Base-by-base conservation (phyloP, 2,113 vertebrate species). In the Hepsetus odoe region DNA sequence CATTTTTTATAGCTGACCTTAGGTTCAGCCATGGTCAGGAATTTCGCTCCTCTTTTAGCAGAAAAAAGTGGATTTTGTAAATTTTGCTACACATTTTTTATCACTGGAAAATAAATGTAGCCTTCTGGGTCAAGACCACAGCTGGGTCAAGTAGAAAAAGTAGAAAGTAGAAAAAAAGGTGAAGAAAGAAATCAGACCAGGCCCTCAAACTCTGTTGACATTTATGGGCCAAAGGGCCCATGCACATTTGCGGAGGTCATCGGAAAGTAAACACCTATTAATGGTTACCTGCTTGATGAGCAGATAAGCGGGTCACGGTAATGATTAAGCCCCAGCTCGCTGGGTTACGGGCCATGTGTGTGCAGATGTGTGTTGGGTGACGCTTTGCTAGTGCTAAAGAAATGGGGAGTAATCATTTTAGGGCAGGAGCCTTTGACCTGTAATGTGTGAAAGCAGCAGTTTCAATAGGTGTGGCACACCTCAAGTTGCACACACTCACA, bases 211-310 rank as follows among this genome's bases (percentile, higher is more conserved):
- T 92, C 84, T 77, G 87, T 92, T 94, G 94, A 95, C 93, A 94
- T 96, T 96, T 92, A 88, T 87, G 85, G 90, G 90, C 90, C 93
- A 92, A 92, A 92, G 92, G 92, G 89, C 88, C 90, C 89, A 87
- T 89, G 93, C 90, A 81, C 86, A 93, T 94, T 94, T 93, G 92
- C 93, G 94, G 93, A 97, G 96, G 96, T 97, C 97, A 96, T 93
- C 93, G 90, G 91, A 93, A 95, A 95, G 94, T 95, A 98, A 99
- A 98, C 95, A 97, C 92, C 93, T 96, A 98, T 98, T 99, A 98
- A 99, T 99, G 96, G 95, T 97, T 98, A 98, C 96, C 96, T 88
- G 93, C 93, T 91, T 94, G 93, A 93, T 93, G 94, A 92, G 93
- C 92, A 95, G 96, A 95, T 94, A 96, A 96, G 94, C 94, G 89